Base-by-base conservation (phyloP, 2,113 vertebrate genomes). In the Anser cygnoides region DNA sequence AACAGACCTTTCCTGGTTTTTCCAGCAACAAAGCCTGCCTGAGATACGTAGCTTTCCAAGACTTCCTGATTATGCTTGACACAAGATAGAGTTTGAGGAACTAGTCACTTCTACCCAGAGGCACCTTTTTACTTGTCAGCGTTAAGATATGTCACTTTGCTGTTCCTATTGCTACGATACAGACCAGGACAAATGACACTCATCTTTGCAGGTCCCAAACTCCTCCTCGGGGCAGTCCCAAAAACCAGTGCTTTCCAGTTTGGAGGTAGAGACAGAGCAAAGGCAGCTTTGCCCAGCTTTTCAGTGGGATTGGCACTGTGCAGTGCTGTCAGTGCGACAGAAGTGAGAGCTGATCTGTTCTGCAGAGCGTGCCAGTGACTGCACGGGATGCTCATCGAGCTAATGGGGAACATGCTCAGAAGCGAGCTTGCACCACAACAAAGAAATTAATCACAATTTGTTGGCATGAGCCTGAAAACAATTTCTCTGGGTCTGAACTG, bases 381-480 rank as follows among this genome's bases (percentile, higher is more conserved):
- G 78, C 63, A 21, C 37, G 13, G 73, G 73, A 21, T 67, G 33
- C 52, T 67, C 79, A 19, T 44, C 13, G 46, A 67, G 78, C 35
- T 94, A 65, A 90, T 75, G 73, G 61, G 76, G 86, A 94, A 84
- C 85, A 72, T 18, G 49, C 11, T 92, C 52, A 84, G 88, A 59
- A 93, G 66, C 1, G 2, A 87, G 39, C 76, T 68, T 65, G 80
- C 65, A 68, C 72, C 79, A 92, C 72, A 94, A 80, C 88, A 94
- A 90, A 90, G 83, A 72, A 80, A 90, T 90, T 55, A 84, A 92
- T 89, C 92, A 61, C 52, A 35, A 62, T 78, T 80, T 93, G 88
- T 31, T 95, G 93, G 76, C 65, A 23, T 0, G 16, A 96, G 39
- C 31, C 72, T 86, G 90, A 75, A 87, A 77, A 90, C 2, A 9